Percentiles rank a stretch among this genome's conserved stretches.
Evolutionary conservation across 1,140 invertebrate species (phyloP).

Genomic region (Drosophila paulistorum): DNA sequence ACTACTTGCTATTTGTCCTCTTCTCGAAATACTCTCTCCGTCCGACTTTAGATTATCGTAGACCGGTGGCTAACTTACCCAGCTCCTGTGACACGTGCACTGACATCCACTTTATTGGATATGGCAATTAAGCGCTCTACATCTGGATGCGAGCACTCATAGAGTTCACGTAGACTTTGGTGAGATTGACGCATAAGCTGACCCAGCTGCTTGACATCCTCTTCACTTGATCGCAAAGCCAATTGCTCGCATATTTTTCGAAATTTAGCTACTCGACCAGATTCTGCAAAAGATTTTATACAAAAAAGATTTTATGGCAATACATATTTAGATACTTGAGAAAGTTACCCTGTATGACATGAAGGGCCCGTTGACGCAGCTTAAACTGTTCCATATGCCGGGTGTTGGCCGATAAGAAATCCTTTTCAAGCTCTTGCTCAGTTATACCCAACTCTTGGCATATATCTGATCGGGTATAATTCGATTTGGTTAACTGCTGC

Average conservation of each 20-base stretch:
- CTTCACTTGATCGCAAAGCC: slow-evolving; percentile 45
- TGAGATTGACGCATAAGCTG: slow-evolving; percentile 95
- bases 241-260: slow-evolving; percentile 83
- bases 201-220: slow-evolving; percentile 86
- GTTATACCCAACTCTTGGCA: slow-evolving; percentile 86
- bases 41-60: neutral
- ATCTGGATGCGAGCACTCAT: slow-evolving; percentile 96
- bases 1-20: neutral
- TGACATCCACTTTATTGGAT: slow-evolving; percentile 89
- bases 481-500: slow-evolving; percentile 86
- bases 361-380: slow-evolving; percentile 91
- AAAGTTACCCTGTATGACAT: slow-evolving; percentile 87
- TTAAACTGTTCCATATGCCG: slow-evolving; percentile 89
- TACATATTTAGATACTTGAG: neutral
- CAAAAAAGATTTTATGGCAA: too few species aligned
- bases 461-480: slow-evolving; percentile 92
- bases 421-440: slow-evolving; percentile 86
- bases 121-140: slow-evolving; percentile 93
- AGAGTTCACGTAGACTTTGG: slow-evolving; percentile 91
- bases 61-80: slow-evolving; percentile 85
- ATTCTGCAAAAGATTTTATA: slow-evolving; percentile 86
- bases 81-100: slow-evolving; percentile 96
- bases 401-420: slow-evolving; percentile 89
- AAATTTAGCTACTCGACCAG: slow-evolving; percentile 91
- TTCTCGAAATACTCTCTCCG: neutral